A percentile compares a stretch with the other conserved stretches of the same genome.
Evolutionary conservation across 2,797 vertebrate genomes (phyloP).

Genomic region (Prionace glauca): DNA sequence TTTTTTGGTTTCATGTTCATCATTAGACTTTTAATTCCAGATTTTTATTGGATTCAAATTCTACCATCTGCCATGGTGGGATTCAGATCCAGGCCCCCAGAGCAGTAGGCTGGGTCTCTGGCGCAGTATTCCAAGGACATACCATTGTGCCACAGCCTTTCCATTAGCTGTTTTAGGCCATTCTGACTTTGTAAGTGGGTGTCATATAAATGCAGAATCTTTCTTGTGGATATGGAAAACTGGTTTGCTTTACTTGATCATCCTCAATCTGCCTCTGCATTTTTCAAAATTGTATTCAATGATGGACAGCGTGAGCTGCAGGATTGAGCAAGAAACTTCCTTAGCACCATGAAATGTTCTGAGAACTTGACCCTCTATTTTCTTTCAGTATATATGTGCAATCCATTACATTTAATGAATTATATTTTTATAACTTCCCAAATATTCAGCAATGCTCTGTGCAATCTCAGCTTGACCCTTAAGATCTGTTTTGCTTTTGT

Average conservation of each 20-base stretch:
- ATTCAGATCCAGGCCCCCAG: no score
- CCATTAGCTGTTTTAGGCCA: neutral
- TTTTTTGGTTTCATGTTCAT: no score
- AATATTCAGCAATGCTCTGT: neutral
- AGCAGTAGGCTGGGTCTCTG: no score
- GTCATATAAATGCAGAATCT: neutral
- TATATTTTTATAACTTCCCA: neutral
- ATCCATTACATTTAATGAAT: neutral
- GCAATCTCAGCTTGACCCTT: conserved; percentile 2
- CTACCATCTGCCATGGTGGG: no score
- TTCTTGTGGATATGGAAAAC: neutral
- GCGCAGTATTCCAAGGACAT: no score
- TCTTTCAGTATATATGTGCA: neutral
- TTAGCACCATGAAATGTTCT: neutral
- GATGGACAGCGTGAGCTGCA: neutral
- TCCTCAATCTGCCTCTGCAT: neutral
- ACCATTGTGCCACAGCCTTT: no score
- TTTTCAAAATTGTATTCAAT: neutral
- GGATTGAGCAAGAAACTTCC: neutral
- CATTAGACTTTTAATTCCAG: no score
- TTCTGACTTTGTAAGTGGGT: neutral
- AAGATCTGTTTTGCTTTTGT: neutral
- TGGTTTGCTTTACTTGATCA: neutral
- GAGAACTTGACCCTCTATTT: neutral
- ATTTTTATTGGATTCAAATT: no score